phyloP scores from a whole-genome alignment of 2,113 vertebrate genomes.

The Zingel zingel region DNA sequence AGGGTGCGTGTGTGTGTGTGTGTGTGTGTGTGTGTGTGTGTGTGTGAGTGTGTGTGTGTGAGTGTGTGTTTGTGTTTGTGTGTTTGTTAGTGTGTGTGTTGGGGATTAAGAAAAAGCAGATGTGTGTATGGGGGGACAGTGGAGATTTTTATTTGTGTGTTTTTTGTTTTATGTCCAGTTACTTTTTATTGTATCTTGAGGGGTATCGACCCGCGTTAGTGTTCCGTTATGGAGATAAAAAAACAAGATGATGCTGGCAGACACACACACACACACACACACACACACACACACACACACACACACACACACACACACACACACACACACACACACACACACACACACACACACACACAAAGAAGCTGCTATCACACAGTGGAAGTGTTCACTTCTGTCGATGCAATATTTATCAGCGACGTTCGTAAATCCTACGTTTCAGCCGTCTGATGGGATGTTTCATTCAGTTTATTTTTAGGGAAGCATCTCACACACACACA shows the following conservation, averaged over 20 bases:
- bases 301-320: slow-evolving; percentile 31
- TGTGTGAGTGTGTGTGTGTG: slow-evolving; percentile 26
- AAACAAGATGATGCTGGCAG: slow-evolving; percentile 34
- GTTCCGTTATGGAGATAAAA: slow-evolving; percentile 43
- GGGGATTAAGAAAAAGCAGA: slow-evolving; percentile 36
- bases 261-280: slow-evolving; percentile 15
- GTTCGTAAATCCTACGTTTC: slow-evolving; percentile 42
- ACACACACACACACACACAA: slow-evolving; percentile 32
- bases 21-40: slow-evolving; percentile 26
- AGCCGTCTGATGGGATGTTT: slow-evolving; percentile 21
- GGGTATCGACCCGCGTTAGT: slow-evolving; percentile 54
- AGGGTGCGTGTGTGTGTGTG: slow-evolving; percentile 10
- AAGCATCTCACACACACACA: slow-evolving; percentile 27
- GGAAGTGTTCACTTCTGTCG: slow-evolving; percentile 70
- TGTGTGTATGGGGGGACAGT: slow-evolving; percentile 14
- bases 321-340: slow-evolving; percentile 32
- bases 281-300: slow-evolving; percentile 35
- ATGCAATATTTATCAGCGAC: slow-evolving; percentile 69
- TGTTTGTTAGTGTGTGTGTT: slow-evolving; percentile 20
- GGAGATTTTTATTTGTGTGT: slow-evolving; percentile 42
- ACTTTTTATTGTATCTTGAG: slow-evolving; percentile 58
- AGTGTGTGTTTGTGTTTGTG: slow-evolving; percentile 22
- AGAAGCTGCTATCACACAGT: slow-evolving; percentile 10
- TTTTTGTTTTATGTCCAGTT: slow-evolving; percentile 33
- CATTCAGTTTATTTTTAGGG: background rate